These are phyloP conservation scores for Tipula confusa DNA, from an alignment of 2,888 invertebrate genomes.

Conservation along the genomic window DNA sequence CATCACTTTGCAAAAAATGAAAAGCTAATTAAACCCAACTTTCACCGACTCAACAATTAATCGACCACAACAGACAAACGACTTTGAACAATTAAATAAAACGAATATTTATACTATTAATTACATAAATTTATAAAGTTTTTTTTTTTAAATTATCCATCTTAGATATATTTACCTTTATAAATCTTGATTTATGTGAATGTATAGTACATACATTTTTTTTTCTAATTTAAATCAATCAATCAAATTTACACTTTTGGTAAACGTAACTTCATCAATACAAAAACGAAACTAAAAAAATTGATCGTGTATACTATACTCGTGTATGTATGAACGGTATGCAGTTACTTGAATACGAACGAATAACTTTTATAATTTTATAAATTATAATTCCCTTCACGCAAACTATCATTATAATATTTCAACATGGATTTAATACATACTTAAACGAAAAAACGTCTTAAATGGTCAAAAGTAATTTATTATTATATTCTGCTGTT, in stretches of 20 bases:
- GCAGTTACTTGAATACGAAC: too few relatives aligned
- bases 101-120: neutral
- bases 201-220: neutral
- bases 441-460: neutral
- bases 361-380: too few relatives aligned
- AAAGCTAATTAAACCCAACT: neutral
- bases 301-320: too few relatives aligned
- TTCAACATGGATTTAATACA: neutral
- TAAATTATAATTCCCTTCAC: constrained; percentile 20
- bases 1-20: too few relatives aligned
- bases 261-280: neutral
- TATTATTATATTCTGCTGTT: neutral
- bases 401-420: neutral
- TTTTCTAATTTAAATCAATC: neutral
- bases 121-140: neutral
- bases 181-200: neutral
- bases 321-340: too few relatives aligned
- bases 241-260: neutral
- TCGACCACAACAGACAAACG: too few relatives aligned
- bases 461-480: constrained; percentile 9
- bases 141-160: neutral
- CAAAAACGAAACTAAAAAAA: neutral
- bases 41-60: neutral
- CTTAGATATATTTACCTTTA: neutral
- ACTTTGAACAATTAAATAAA: neutral